phyloP scores from a whole-genome alignment of 2,113 vertebrate species.

The Etheostoma cragini region DNA sequence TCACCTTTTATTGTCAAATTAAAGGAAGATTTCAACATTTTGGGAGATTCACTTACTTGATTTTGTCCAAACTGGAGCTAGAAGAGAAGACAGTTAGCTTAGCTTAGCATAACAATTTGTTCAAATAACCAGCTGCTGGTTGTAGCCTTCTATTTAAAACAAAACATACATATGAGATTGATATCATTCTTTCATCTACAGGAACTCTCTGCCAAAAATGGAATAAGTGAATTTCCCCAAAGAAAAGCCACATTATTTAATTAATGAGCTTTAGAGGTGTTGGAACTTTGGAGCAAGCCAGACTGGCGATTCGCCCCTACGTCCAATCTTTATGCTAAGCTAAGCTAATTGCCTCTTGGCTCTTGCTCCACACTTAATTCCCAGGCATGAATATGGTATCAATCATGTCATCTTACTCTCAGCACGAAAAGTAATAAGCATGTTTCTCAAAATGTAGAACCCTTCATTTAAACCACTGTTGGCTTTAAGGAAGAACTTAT shows the following conservation, averaged over 20 bases:
- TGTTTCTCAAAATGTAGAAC: neutral
- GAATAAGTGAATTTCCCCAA: neutral
- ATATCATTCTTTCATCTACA: neutral
- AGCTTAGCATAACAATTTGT: neutral
- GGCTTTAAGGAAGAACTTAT: neutral
- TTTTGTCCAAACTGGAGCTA: neutral
- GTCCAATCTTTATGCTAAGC: slow-evolving; percentile 1
- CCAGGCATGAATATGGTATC: no score
- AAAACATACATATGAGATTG: neutral
- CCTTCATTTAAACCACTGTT: neutral
- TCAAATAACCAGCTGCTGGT: neutral
- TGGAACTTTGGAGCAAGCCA: neutral
- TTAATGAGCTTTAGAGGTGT: neutral
- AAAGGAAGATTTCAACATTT: neutral
- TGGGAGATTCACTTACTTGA: neutral
- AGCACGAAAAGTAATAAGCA: neutral
- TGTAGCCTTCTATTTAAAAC: neutral
- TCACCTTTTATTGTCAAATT: neutral
- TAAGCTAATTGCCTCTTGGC: neutral
- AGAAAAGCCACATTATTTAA: no score
- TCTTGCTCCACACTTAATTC: neutral
- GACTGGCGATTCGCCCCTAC: neutral
- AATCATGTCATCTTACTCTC: neutral
- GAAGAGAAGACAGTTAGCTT: neutral
- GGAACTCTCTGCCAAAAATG: neutral